Conservation (phyloP, 2,797 vertebrate species). For the Carcharodon carcharias region DNA sequence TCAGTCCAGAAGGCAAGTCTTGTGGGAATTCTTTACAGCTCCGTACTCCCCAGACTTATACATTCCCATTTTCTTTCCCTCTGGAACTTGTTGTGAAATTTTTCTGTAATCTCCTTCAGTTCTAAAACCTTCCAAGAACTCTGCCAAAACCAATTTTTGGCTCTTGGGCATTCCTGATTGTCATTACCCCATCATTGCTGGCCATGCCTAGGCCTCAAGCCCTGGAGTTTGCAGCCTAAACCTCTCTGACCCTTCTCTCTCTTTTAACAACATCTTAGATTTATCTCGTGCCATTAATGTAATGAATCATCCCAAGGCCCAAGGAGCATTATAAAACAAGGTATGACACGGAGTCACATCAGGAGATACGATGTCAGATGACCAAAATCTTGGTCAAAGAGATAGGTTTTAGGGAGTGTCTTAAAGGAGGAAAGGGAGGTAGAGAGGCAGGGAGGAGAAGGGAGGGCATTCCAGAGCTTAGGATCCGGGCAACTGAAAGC, state of each 20-base stretch:
- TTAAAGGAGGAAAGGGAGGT: too few species aligned
- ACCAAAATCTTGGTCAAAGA: too few species aligned
- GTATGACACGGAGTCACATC: too few species aligned
- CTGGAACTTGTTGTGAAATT: not conserved
- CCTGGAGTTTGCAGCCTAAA: too few species aligned
- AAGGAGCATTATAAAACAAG: not conserved
- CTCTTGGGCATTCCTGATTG: too few species aligned
- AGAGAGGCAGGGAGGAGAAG: too few species aligned
- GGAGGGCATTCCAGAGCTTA: too few species aligned
- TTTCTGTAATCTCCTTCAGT: not conserved
- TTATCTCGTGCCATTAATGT: not conserved
- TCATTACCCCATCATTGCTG: not conserved
- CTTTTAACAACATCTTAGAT: not conserved
- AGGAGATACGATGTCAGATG: too few species aligned
- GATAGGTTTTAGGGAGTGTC: too few species aligned
- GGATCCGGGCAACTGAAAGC: too few species aligned
- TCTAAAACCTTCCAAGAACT: not conserved
- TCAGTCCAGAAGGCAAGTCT: not conserved
- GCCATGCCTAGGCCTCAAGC: not conserved
- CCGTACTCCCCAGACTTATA: not conserved
- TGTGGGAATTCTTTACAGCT: not conserved
- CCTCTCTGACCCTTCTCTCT: not conserved
- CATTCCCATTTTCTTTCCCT: not conserved
- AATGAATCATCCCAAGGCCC: not conserved
- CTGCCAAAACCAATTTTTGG: not conserved